Base-by-base conservation (phyloP, 2,113 vertebrate species). In the Asarcornis scutulata region DNA sequence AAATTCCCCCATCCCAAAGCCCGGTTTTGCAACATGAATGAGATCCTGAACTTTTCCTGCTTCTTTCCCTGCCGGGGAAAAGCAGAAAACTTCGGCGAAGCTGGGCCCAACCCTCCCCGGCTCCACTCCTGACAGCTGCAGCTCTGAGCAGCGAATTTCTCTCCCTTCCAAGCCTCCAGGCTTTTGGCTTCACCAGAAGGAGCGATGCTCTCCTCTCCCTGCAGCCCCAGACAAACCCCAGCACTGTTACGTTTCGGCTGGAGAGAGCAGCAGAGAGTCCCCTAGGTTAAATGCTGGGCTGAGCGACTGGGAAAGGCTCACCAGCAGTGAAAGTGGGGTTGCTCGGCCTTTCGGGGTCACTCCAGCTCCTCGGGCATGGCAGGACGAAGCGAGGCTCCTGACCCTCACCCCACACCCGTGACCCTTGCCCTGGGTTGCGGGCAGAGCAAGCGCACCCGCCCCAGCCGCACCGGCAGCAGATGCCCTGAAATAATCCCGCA, bases 241-340 rank as follows among this genome's bases (percentile, higher is more conserved):
- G 71, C 0, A 34, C 82, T 83, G 62, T 90, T 46, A 4, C 0
- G 26, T 69, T 44, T 11, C 59, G 14, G 84, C 92, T 78, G 90
- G 94, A 82, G 87, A 25, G 95, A 91, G 90, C 87, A 91, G 94
- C 89, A 86, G 93, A 78, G 95, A 87, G 90, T 77, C 82, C 95
- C 34, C 7, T 4, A 11, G 82, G 77, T 48, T 2, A 42, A 92
- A 11, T 0, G 3, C 46, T 3, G 6, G 0, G 9, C 60, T 2
- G 75, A 50, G 2, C 20, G 44, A 16, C 72, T 63, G 5, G 84
- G 81, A 22, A 10, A 3, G 4, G 72, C 84, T 7, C 80, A 6
- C 25, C 13, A 29, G 40, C 13, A 10, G 42, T 3, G 29, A 46
- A 4, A 0, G 0, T 0, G 42, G 69, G 64, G 58, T 2, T 17